Percentiles rank a stretch among this genome's conserved stretches.
Evolutionary conservation across 2,888 invertebrate genomes (phyloP).

Genomic region (Caradrina kadenii): DNA sequence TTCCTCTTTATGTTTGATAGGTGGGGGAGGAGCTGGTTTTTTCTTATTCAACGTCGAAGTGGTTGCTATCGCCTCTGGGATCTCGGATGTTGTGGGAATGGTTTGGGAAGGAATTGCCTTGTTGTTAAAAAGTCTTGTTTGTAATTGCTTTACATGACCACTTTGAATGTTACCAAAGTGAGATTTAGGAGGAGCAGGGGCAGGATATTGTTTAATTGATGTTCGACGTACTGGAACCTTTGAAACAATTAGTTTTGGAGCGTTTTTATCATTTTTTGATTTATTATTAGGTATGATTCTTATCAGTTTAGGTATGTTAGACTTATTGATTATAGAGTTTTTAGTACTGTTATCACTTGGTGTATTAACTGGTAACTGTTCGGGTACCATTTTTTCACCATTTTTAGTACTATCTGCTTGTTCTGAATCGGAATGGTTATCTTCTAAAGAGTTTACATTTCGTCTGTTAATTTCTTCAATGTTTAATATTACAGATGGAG

Average conservation of each 20-base stretch:
- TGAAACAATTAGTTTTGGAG: conserved; percentile 80
- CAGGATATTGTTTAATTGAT: conserved; percentile 83
- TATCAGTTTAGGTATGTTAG: conserved; percentile 85
- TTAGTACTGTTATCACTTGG: conserved; percentile 45
- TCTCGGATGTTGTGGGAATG: conserved; percentile 56
- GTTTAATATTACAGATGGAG: conserved; percentile 14
- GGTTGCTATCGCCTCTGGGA: conserved; percentile 75
- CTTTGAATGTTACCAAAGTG: conserved; percentile 87
- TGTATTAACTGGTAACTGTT: conserved; percentile 9
- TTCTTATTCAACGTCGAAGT: conserved; percentile 81
- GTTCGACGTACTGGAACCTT: conserved; percentile 84
- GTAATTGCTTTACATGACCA: conserved; percentile 87
- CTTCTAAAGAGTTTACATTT: conserved; percentile 5
- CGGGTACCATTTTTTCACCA: conserved; percentile 13
- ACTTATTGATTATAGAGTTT: conserved; percentile 69
- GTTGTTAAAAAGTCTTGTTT: conserved; percentile 83
- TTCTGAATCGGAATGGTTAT: conserved; percentile 18
- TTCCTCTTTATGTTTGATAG: conserved; percentile 60
- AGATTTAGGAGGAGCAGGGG: conserved; percentile 85
- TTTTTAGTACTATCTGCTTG: conserved; percentile 14
- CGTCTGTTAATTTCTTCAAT: conserved; percentile 17
- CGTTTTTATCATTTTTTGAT: conserved; percentile 78
- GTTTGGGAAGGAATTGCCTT: conserved; percentile 68
- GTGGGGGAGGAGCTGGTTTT: conserved; percentile 82
- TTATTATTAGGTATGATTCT: conserved; percentile 77